These are phyloP conservation scores for Paramacrobiotus metropolitanus DNA, from an alignment of 1,140 invertebrate species.

Conservation along the genomic window DNA sequence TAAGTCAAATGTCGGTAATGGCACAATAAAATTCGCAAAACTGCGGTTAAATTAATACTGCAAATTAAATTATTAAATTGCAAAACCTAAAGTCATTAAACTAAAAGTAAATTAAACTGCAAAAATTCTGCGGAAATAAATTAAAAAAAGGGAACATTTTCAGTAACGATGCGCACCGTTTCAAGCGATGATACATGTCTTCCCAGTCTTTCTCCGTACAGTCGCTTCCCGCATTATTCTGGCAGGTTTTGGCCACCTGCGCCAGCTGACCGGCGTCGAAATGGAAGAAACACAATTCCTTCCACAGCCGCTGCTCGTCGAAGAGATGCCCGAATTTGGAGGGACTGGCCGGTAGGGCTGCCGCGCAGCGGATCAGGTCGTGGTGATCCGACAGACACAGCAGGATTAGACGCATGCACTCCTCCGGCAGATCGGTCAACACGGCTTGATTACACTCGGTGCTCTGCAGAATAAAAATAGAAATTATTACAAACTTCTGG, in stretches of 20 bases:
- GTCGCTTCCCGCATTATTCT: too few species aligned
- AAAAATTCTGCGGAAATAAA: too few species aligned
- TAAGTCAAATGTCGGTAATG: too few species aligned
- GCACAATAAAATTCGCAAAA: too few species aligned
- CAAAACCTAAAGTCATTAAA: too few species aligned
- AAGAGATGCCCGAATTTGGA: slow-evolving; percentile 34
- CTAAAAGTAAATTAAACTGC: too few species aligned
- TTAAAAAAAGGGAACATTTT: slow-evolving; percentile 4
- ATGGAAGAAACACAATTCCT: slow-evolving; percentile 67
- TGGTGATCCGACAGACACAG: slow-evolving; percentile 66
- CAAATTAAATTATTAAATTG: too few species aligned
- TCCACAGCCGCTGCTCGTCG: slow-evolving; percentile 71
- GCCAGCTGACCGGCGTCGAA: slow-evolving; percentile 65
- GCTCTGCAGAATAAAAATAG: slow-evolving; percentile 32
- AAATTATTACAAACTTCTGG: too few species aligned
- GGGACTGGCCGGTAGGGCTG: slow-evolving; percentile 17
- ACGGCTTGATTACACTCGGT: slow-evolving; percentile 54
- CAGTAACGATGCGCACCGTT: slow-evolving; percentile 28
- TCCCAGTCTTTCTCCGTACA: slow-evolving; percentile 45
- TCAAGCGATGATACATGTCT: slow-evolving; percentile 41
- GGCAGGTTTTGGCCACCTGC: too few species aligned
- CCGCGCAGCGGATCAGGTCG: slow-evolving; percentile 40
- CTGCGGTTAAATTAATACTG: too few species aligned
- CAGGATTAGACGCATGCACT: slow-evolving; percentile 72
- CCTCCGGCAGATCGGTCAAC: slow-evolving; percentile 68